Conservation (phyloP, 2,797 vertebrate species). For the Amniataba percoides region DNA sequence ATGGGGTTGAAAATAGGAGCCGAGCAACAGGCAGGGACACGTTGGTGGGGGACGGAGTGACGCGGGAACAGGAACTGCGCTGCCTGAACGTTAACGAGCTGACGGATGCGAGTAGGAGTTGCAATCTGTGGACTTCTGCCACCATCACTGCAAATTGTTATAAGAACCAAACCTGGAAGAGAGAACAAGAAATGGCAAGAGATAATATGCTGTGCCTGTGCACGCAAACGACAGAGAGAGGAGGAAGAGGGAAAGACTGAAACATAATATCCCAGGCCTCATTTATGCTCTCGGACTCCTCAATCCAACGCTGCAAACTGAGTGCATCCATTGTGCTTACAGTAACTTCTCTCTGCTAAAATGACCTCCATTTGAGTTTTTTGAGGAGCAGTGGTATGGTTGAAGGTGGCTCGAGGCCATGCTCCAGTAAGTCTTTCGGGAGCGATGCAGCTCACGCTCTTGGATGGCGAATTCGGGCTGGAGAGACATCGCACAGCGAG, state of each 20-base stretch:
- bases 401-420: conserved; percentile 69
- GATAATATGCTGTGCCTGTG: conserved; percentile 13
- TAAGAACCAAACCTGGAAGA: conserved; percentile 27
- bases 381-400: conserved; percentile 65
- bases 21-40: conserved; percentile 39
- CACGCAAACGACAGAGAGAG: conserved; percentile 16
- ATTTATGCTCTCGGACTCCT: conserved; percentile 55
- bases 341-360: conserved; percentile 55
- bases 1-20: conserved; percentile 50
- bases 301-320: conserved; percentile 52
- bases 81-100: conserved; percentile 51
- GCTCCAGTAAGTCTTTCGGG: conserved; percentile 61
- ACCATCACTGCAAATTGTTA: conserved; percentile 40
- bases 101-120: conserved; percentile 43
- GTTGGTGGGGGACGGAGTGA: conserved; percentile 12
- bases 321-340: conserved; percentile 66
- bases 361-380: conserved; percentile 77
- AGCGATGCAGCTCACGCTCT: conserved; percentile 38
- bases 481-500: conserved; percentile 34
- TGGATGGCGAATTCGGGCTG: conserved; percentile 21
- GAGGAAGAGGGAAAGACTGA: conserved; percentile 20
- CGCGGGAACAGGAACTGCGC: conserved; percentile 26
- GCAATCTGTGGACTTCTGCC: conserved; percentile 53
- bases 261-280: conserved; percentile 44
- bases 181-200: not conserved